Conservation (phyloP, 2,797 vertebrate species). For the Balearica regulorum region DNA sequence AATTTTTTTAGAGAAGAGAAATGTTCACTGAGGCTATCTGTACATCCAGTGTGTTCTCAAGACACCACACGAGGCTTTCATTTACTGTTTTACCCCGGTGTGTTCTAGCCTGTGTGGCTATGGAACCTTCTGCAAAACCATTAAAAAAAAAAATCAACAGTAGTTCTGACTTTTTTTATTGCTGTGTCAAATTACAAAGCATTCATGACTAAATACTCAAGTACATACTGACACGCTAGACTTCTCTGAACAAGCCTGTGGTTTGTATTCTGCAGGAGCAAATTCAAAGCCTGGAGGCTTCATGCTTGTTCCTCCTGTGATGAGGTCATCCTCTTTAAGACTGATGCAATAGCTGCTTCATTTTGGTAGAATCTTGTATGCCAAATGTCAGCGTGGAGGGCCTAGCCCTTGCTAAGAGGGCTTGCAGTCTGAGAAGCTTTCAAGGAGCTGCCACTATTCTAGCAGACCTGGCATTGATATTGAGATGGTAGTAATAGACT, state of each 20-base stretch:
- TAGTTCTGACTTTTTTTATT: neutral
- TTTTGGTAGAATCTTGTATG: neutral
- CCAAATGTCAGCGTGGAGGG: neutral
- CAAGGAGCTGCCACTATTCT: neutral
- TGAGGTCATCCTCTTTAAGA: neutral
- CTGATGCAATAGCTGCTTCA: neutral
- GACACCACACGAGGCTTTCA: neutral
- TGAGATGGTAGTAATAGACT: neutral
- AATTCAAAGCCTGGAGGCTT: neutral
- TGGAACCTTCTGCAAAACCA: neutral
- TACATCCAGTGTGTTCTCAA: neutral
- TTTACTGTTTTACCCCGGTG: neutral
- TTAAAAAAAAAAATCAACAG: neutral
- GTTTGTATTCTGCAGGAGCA: neutral
- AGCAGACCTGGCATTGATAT: neutral
- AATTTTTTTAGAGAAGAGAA: neutral
- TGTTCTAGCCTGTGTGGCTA: neutral
- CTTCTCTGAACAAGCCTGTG: neutral
- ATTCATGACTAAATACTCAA: neutral
- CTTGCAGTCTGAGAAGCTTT: neutral
- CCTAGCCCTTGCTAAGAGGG: neutral
- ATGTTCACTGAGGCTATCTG: neutral
- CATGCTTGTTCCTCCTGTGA: neutral
- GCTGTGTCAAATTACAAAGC: neutral
- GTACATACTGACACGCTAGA: neutral